Percentiles rank a stretch among this genome's conserved stretches.
Conservation (phyloP, 1,140 invertebrate species). For the Drosophila arizonae region DNA sequence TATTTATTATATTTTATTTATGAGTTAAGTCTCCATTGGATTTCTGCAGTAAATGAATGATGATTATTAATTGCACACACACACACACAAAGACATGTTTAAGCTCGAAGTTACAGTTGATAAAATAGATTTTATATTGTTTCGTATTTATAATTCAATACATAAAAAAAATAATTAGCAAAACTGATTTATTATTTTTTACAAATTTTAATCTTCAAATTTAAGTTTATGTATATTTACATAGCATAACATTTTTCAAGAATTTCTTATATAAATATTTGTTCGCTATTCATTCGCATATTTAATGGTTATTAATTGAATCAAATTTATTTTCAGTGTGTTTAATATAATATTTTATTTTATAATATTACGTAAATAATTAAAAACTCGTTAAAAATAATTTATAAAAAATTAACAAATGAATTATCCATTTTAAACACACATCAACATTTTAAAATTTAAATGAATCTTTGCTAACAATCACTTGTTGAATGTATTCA, state of each 20-base stretch:
- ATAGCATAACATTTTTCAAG: too few species aligned
- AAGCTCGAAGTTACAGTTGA: background rate
- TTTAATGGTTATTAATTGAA: too few species aligned
- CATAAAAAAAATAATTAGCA: background rate
- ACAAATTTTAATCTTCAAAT: too few species aligned
- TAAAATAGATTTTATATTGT: background rate
- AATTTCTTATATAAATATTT: too few species aligned
- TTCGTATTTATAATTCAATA: too few species aligned
- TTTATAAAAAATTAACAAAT: too few species aligned
- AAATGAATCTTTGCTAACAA: background rate
- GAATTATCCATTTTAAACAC: background rate
- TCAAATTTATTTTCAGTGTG: too few species aligned
- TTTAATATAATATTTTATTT: too few species aligned
- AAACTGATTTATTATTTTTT: background rate
- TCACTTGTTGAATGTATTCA: constrained; percentile 9
- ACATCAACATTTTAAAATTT: background rate
- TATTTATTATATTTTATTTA: constrained; percentile 9
- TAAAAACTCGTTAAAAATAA: too few species aligned
- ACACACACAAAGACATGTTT: background rate
- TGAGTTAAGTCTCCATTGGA: background rate
- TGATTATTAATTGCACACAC: constrained; percentile 1
- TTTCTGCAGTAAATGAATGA: background rate
- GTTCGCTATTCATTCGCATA: too few species aligned
- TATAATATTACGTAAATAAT: too few species aligned
- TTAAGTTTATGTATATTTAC: too few species aligned